Conservation (phyloP, 2,888 invertebrate species). For the Ochropleura leucogaster region DNA sequence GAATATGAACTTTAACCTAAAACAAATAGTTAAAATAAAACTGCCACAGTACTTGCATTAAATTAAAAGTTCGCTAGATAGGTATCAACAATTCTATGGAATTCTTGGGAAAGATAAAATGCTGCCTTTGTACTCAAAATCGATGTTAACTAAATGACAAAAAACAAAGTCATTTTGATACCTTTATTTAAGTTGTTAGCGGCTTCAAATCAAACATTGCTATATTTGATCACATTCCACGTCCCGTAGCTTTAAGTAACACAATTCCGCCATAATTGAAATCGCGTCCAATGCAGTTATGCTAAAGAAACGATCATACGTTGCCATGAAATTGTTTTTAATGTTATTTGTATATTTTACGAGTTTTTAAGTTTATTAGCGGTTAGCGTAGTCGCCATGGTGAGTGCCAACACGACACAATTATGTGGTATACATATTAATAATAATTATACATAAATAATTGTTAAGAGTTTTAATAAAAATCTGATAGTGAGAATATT, state of each 20-base stretch:
- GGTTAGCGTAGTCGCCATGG: slow-evolving; percentile 76
- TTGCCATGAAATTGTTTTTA: slow-evolving; percentile 70
- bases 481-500: slow-evolving; percentile 79
- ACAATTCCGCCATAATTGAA: slow-evolving; percentile 66
- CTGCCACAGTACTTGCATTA: background rate
- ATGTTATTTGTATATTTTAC: slow-evolving; percentile 69
- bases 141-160: slow-evolving; percentile 9
- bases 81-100: background rate
- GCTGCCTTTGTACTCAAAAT: background rate
- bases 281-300: slow-evolving; percentile 71
- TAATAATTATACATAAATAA: slow-evolving; percentile 84
- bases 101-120: background rate
- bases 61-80: background rate
- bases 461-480: slow-evolving; percentile 87
- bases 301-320: slow-evolving; percentile 65
- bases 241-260: slow-evolving; percentile 66
- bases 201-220: slow-evolving; percentile 52
- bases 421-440: slow-evolving; percentile 80
- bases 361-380: slow-evolving; percentile 68
- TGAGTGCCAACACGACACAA: slow-evolving; percentile 84
- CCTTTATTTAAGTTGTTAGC: background rate
- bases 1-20: background rate
- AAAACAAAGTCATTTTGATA: slow-evolving; percentile 20
- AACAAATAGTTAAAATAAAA: background rate
- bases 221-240: slow-evolving; percentile 63